These are phyloP conservation scores for Pempheris klunzingeri DNA, from an alignment of 2,797 vertebrate species.

Conservation along the genomic window DNA sequence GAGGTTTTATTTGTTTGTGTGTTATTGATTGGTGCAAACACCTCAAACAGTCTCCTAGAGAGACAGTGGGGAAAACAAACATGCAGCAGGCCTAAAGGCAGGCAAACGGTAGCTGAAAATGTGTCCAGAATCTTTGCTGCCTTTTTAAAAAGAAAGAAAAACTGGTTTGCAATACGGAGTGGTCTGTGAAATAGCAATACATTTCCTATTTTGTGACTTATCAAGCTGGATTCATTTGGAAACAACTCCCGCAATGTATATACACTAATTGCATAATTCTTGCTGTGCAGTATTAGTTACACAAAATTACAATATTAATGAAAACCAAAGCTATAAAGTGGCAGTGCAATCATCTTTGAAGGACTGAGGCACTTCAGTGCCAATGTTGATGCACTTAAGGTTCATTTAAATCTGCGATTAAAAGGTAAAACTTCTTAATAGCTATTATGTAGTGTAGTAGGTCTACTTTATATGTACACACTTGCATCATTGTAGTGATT, in stretches of 20 bases:
- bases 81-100: neutral
- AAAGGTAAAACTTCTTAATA: neutral
- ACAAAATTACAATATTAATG: neutral
- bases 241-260: neutral
- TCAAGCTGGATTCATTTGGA: neutral
- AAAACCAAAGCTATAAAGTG: neutral
- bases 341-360: neutral
- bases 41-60: neutral
- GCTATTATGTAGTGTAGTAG: neutral
- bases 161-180: neutral
- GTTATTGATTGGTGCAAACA: neutral
- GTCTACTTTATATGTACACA: neutral
- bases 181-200: neutral
- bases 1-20: slow-evolving; percentile 1
- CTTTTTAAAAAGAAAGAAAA: too few species aligned
- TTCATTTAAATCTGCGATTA: neutral
- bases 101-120: too few species aligned
- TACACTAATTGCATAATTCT: neutral
- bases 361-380: neutral
- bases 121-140: neutral
- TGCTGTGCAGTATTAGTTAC: neutral
- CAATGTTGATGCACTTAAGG: neutral
- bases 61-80: neutral
- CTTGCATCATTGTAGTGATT: neutral
- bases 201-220: too few species aligned